Evolutionary conservation across 1,140 invertebrate genomes (phyloP), one percentile per base, ranked within the genome.

Genomic region (Colletes gigas): DNA sequence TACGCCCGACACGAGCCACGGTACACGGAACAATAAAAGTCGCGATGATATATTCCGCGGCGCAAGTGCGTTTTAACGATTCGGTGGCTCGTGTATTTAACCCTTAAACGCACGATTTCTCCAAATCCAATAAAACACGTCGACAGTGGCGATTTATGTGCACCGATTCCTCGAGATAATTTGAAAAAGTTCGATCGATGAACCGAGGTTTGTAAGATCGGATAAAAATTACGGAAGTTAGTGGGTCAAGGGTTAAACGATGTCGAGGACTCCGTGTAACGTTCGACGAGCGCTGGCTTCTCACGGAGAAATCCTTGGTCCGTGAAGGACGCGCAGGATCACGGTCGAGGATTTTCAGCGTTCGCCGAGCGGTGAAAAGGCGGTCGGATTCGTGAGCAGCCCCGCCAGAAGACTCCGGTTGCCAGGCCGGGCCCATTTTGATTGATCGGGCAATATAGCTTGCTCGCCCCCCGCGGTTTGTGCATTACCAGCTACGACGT

Each of bases 371-470:
- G 44, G 44, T 50, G 65, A 19, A 67, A 67, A 67, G 65, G 65
- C 65, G 83, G 9, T 80, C 68, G 70, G 78, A 85, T 76, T 85
- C 83, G 84, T 77, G 59, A 50, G 54, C 63, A 65, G 69, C 69
- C 81, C 86, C 71, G 77, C 59, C 76, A 73, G 78, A 71, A 82
- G 55, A 50, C 84, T 72, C 86, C 89, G 77, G 88, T 88, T 89
- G 88, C 88, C 90, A 86, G 85, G 83, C 87, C 78, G 88, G 82
- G 88, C 90, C 90, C 86, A 85, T 89, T 90, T 92, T 93, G 92
- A 93, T 93, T 93, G 92, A 93, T 92, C 91, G 91, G 92, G 91
- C 90, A 93, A 93, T 93, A 93, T 92, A 92, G 88, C 90, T 84
- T 88, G 90, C 89, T 92, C 87, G 82, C 92, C 92, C 91, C 92